A percentile compares a stretch with the other conserved stretches of the same genome.
These are phyloP conservation scores for Odontomachus brunneus DNA, from an alignment of 1,140 invertebrate species.

Conservation along the genomic window DNA sequence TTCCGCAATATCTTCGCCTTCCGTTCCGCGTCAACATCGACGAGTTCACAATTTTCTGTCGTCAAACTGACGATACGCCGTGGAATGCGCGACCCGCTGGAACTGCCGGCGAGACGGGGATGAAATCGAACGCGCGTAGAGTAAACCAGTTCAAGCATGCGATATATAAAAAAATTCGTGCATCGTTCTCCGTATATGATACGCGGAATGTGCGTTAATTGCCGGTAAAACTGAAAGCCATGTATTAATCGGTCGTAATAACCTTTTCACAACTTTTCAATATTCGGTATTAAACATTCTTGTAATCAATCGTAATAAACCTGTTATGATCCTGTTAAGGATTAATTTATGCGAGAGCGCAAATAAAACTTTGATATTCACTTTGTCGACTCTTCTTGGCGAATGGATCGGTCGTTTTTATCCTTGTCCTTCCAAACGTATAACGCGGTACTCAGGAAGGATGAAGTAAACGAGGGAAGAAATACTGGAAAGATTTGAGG, in stretches of 20 bases:
- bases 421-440: too few relatives aligned
- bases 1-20: slow-evolving; percentile 59
- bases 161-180: not conserved
- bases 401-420: too few relatives aligned
- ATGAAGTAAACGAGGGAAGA: slow-evolving; percentile 17
- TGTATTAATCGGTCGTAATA: not conserved
- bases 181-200: not conserved
- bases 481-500: slow-evolving; percentile 43
- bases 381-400: not conserved
- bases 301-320: not conserved
- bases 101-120: slow-evolving; percentile 8
- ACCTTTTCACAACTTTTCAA: slow-evolving; percentile 5
- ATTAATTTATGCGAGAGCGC: not conserved
- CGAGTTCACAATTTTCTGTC: slow-evolving; percentile 48
- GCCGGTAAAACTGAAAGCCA: not conserved
- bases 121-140: slow-evolving; percentile 14
- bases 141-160: slow-evolving; percentile 5
- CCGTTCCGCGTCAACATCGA: slow-evolving; percentile 44
- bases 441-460: not conserved
- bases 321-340: not conserved
- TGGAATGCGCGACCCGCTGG: not conserved
- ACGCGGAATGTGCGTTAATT: not conserved
- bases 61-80: not conserved
- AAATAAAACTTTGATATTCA: not conserved
- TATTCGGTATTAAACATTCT: not conserved